A percentile compares a stretch with the other conserved stretches of the same genome.
Evolutionary conservation across 2,113 vertebrate species (phyloP).

Genomic region (Calonectris borealis): DNA sequence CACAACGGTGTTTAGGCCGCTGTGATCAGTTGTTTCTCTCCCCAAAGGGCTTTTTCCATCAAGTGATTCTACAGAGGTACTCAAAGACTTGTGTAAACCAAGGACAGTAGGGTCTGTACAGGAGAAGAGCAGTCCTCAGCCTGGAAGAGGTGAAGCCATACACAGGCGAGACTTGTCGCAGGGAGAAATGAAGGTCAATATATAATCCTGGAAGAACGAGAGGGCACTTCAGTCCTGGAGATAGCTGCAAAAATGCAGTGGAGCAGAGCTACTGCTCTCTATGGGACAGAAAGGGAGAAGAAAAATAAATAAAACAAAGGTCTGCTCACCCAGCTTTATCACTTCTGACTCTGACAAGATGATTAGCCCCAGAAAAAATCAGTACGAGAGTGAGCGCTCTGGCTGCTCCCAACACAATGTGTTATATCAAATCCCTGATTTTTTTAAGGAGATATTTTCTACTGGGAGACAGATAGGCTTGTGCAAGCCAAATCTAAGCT

Average conservation of each 20-base stretch:
- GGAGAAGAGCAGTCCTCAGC: background rate
- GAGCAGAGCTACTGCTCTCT: background rate
- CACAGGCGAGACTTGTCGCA: too few species aligned
- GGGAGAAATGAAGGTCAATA: background rate
- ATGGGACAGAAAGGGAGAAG: background rate
- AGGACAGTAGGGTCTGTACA: background rate
- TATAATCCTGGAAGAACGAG: background rate
- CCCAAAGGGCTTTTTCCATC: background rate
- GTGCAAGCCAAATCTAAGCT: background rate
- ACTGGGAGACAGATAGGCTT: background rate
- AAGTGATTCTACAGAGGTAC: background rate
- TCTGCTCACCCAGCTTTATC: background rate
- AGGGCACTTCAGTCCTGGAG: background rate
- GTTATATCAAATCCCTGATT: background rate
- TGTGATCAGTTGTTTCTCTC: background rate
- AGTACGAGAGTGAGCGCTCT: background rate
- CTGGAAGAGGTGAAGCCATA: background rate
- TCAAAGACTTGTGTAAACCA: background rate
- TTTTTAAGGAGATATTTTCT: background rate
- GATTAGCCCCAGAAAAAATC: background rate
- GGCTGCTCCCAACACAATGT: background rate
- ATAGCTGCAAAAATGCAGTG: rapidly evolving
- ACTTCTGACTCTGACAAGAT: background rate
- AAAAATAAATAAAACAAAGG: background rate
- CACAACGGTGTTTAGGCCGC: rapidly evolving